Base-by-base conservation (phyloP, 2,113 vertebrate species). In the Pimephales promelas region DNA sequence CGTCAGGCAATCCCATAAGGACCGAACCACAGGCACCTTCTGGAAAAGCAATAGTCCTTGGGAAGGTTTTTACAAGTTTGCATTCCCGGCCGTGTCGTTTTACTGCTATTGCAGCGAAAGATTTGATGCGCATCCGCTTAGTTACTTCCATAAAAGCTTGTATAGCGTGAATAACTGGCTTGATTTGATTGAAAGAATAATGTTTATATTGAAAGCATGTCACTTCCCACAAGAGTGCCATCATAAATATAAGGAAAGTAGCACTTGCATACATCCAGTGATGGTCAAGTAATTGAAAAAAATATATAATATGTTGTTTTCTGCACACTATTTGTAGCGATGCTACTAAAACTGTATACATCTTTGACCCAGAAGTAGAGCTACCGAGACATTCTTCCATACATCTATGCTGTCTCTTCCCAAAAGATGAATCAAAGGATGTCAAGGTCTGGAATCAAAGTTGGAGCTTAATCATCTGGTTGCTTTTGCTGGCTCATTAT, bases 11-110 rank as follows among this genome's bases (percentile, higher is more conserved):
- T 57, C 45, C 82, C 79, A 34, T 71, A 59, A 82, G 62, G 54
- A 84, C 68, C 75, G 71, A 43, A 84, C 43, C 56, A 75, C 52
- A 84, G 64, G 52, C 61, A 82, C 79, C 76, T 62, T 61, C 45
- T 57, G 54, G 70, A 86, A 76, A 49, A 59, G 64, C 76, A 86
- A 45, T 64, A 14, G 77, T 86, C 85, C 82, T 84, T 86, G 83
- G 62, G 82, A 84, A 54, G 9, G 16, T 36, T 70, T 57, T 68
- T 73, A 71, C 59, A 72, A 68, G 79, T 81, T 49, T 81, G 47
- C 64, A 56, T 81, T 70, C 79, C 79, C 47, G 36, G 64, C 11
- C 45, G 47, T 71, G 64, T 8, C 47, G 16, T 70, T 81, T 81
- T 70, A 70, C 14, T 40, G 64, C 45, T 40, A 70, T 40, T 34